Evolutionary conservation across 2,888 invertebrate species (phyloP), one percentile per base, ranked within the genome.

Genomic region (Stenolophus ochropezus): DNA sequence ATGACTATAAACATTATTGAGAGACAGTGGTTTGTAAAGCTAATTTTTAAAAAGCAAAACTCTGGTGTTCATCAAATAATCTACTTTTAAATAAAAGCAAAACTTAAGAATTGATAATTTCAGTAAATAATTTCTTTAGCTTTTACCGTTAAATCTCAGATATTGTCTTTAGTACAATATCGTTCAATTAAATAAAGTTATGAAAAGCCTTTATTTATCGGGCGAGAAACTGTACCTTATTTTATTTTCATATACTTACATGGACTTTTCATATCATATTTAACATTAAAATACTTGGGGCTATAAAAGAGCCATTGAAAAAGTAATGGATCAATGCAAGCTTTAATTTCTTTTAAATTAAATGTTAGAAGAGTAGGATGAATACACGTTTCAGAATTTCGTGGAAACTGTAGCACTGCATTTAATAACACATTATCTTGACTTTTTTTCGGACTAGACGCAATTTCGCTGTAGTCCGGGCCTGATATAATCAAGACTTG

Each of bases 251-350:
- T 6, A 3, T 20, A 11, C 73, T 73, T 73, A 73, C 73, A 8
- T 49, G 65, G 18, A 69, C 27, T 33, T 33, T 33, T 69, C 18
- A 33, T 8, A 73, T 75, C 73, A 14, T 23, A 16, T 23, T 75
- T 61, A 5, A 49, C 21, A 33, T 27, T 47, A n/a, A 53, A 58
- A 61, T 33, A 8, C 11, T 16, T 78, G 81, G 89, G 89, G 61
- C 89, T 88, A 87, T 94, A 94, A 0, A 92, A 89, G n/a, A 94
- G 87, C 92, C 93, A 94, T 51, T 91, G 90, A 74, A 92, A 90
- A 8, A 94, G 86, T n/a, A 94, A 87, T 0, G 94, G 94, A 87
- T 94, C 94, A 0, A 94, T 85, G 33, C 91, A 91, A 47, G 91
- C 88, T 83, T 90, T 88, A 82, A 91, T 90, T 85, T 91, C 90